Evolutionary conservation across 2,113 vertebrate genomes (phyloP), one percentile per base, ranked within the genome.

Genomic region (Sebastes fasciatus): DNA sequence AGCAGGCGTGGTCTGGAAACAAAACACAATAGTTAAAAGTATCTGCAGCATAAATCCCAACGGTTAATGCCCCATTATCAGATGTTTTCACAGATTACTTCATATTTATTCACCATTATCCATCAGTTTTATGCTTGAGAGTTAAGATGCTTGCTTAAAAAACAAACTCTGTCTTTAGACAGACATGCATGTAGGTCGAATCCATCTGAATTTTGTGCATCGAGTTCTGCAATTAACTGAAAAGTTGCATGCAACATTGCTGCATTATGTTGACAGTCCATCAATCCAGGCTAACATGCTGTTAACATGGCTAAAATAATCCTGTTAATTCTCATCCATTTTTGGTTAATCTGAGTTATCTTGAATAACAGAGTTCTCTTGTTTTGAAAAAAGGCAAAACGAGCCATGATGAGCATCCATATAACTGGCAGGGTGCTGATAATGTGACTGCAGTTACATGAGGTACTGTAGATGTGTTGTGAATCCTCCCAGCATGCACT

Each of bases 1-100:
- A 3, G 87, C 34, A 16, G 87, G 46, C 0, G 90, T 93, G 54
- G 74, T 88, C 93, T 95, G 86, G 19, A 52, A 63, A 84, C 0
- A 52, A 0, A 58, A 77, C 1, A 2, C 1, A 55, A 9, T 4
- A 40, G 34, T 57, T 60, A 0, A 42, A 65, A 66, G 74, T 52
- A 34, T 21, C 51, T 51, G 67, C 43, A 52, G 23, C 10, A 23
- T 2, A 49, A 13, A 42, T 7, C 21, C 69, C 19, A 55, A 57
- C 4, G 2, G 34, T 23, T 1, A 60, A 60, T 12, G 23, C 58
- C 12, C 34, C 40, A 43, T 43, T 43, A 10, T 63, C 23, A 43
- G 58, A 21, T 7, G 26, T 62, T 21, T 57, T 10, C 52, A 7
- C 5, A 54, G 19, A 54, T 19, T 54, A 19, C 8, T 17, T 54